Conservation (phyloP, 2,888 invertebrate genomes). For the Lypha dubia region DNA sequence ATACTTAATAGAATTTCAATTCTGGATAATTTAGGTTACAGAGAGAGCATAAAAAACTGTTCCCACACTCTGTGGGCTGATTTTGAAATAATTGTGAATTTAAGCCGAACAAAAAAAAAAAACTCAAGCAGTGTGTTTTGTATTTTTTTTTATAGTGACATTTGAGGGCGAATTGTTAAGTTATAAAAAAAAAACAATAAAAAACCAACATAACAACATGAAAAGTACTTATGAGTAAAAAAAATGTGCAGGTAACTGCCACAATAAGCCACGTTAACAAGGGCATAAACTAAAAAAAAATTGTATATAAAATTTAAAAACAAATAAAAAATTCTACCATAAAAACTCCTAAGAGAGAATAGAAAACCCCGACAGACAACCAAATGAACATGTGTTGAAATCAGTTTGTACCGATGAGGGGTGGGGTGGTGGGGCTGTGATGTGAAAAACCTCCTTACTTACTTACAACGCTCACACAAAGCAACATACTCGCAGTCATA, state of each 20-base stretch:
- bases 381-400: constrained; percentile 3
- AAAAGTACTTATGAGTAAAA: constrained; percentile 19
- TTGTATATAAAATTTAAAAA: too few relatives aligned
- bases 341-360: constrained; percentile 20
- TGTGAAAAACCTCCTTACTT: constrained; percentile 44
- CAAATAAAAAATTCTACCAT: not conserved
- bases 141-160: constrained; percentile 56
- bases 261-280: constrained; percentile 1
- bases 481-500: not conserved
- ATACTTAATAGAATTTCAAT: too few relatives aligned
- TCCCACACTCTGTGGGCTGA: constrained; percentile 62
- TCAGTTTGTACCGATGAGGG: constrained; percentile 21
- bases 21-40: not conserved
- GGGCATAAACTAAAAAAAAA: not conserved
- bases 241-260: constrained; percentile 35
- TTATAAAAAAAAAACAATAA: constrained; percentile 35
- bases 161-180: constrained; percentile 61
- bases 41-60: constrained; percentile 16
- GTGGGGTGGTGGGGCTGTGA: constrained; percentile 36
- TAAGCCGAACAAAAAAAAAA: constrained; percentile 52
- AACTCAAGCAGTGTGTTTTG: constrained; percentile 23
- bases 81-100: constrained; percentile 60
- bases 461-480: constrained; percentile 5
- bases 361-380: not conserved
- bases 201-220: constrained; percentile 7